Base-by-base conservation (phyloP, 2,888 invertebrate genomes). In the Leuctra nigra region DNA sequence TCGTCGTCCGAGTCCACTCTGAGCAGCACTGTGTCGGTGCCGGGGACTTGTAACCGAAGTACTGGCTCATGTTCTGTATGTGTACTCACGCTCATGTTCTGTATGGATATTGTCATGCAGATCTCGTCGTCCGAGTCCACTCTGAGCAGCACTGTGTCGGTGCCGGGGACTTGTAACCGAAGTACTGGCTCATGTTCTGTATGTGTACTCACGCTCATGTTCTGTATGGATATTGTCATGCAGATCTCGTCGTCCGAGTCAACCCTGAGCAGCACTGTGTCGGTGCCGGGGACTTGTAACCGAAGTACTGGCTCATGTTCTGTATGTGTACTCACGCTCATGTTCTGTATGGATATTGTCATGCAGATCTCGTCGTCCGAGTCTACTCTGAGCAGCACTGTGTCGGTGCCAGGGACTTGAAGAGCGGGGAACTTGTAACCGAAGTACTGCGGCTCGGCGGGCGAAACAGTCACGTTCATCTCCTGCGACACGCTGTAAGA, bases 31-130 rank as follows among this genome's bases (percentile, higher is more conserved):
- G 64, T 66, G 33, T 58, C 79, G 68, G 63, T 73, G 59, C 68
- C 71, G 67, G 58, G 22, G 84, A 84, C 39, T 72, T 71, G 64
- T 80, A 84, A 63, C 75, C 77, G 65, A 76, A 77, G 74, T 83
- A 81, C 69, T 81, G 73, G 55, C n/a, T n/a, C n/a, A n/a, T n/a
- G n/a, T n/a, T n/a, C n/a, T n/a, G n/a, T n/a, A n/a, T n/a, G n/a
- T n/a, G n/a, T 25, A 73, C 77, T 77, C 67, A 86, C 86, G 66
- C 81, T 78, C 62, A 81, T 80, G 65, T 85, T 83, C 70, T 92
- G 91, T 63, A 91, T 81, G 0, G 91, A 90, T 0, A 91, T 79
- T 1, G 85, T 81, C 71, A 88, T 84, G 66, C 91, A 92, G 1
- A 80, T 76, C 38, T 81, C 78, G 64, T 81, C 82, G 4, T 78